phyloP scores from a whole-genome alignment of 2,888 invertebrate species.

The Chelonus formosanus region DNA sequence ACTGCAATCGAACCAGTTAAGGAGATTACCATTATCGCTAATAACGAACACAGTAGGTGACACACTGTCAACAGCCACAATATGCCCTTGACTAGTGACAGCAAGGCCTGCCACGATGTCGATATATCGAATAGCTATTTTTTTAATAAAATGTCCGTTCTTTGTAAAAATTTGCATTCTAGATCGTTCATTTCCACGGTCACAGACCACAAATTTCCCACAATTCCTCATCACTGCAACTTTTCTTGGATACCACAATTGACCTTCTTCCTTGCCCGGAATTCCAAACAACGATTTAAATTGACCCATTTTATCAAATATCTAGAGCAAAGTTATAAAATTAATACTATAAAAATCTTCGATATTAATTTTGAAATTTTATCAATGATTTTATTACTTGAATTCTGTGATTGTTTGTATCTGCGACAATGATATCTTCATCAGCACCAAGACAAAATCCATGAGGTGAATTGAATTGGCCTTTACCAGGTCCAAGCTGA shows the following conservation, averaged over 20 bases:
- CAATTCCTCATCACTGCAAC: conserved; percentile 89
- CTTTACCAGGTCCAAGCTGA: conserved; percentile 89
- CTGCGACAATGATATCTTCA: conserved; percentile 95
- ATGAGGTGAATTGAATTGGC: conserved; percentile 96
- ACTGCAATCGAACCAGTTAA: conserved; percentile 97
- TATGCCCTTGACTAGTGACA: conserved; percentile 90
- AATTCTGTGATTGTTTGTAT: conserved; percentile 96
- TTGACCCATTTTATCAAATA: conserved; percentile 93
- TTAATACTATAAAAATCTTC: no score
- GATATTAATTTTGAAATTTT: no score
- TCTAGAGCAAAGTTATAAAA: conserved; percentile 64
- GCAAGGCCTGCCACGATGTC: conserved; percentile 94
- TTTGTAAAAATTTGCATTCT: conserved; percentile 98
- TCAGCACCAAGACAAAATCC: conserved; percentile 95
- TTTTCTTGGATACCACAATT: conserved; percentile 96
- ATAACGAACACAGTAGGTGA: conserved; percentile 96
- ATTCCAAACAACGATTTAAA: conserved; percentile 95
- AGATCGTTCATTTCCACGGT: conserved; percentile 94
- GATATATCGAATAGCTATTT: conserved; percentile 89
- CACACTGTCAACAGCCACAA: conserved; percentile 96
- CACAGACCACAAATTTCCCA: conserved; percentile 95
- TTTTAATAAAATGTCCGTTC: conserved; percentile 94
- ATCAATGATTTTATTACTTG: conserved; percentile 68
- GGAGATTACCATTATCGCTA: conserved; percentile 88
- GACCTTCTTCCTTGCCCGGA: conserved; percentile 95